Evolutionary conservation across 2,888 invertebrate genomes (phyloP), one percentile per base, ranked within the genome.

Genomic region (Rhingia rostrata): DNA sequence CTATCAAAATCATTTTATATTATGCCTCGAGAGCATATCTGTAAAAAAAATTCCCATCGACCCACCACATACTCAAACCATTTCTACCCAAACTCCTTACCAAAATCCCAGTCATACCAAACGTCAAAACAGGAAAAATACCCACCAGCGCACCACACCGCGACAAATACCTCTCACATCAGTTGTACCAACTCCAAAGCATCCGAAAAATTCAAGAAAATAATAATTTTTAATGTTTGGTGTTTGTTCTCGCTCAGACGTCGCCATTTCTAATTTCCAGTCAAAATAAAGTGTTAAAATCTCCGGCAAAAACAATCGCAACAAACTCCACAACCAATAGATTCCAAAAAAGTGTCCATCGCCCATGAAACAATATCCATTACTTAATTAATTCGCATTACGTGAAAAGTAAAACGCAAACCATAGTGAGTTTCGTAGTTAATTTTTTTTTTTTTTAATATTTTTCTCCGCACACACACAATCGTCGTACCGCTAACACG

Each of bases 241-340:
- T 87, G 87, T 87, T 87, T 87, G 86, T 86, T 87, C 87, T 87
- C 83, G 83, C 85, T 85, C 85, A 70, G 85, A 87, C 87, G 87
- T 87, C 87, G 87, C 87, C 87, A 87, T 87, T 87, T 87, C 77
- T 86, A 86, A 86, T 84, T 86, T 81, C 75, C 86, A 87, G 86
- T 87, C 87, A 87, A 87, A 87, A 87, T 87, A 87, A 87, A 87
- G 86, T 87, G 86, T 80, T 61, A 79, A 82, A 78, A 56, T 72
- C 53, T 73, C 37, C 74, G 72, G 77, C 66, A 64, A 77, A 80
- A 84, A 72, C 66, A 54, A 67, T 66, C 43, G 14, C 37, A 63
- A 64, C 51, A 58, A 60, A 51, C 51, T 63, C 56, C 39, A 37
- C 30, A 69, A 80, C 60, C 45, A 43, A 43, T 35, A 5, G 32